Evolutionary conservation across 2,888 invertebrate species (phyloP).

Genomic region (Villa cingulata): DNA sequence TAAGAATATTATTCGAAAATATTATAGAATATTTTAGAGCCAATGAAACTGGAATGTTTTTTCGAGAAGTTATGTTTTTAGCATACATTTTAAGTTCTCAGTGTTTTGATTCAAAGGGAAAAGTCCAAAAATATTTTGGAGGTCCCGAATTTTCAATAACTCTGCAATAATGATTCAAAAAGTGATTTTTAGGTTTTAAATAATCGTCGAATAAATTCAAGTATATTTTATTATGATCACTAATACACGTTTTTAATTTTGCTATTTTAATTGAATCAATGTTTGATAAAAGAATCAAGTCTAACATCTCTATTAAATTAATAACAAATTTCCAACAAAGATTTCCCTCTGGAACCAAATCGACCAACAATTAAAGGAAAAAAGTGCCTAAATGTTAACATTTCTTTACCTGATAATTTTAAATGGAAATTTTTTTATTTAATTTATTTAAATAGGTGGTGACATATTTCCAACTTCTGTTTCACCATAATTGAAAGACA

Average conservation of each 20-base stretch:
- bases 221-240: neutral
- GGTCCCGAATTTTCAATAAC: constrained; percentile 2
- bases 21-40: too few relatives aligned
- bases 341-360: neutral
- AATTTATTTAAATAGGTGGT: constrained; percentile 1
- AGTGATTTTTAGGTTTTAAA: constrained; percentile 4
- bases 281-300: neutral
- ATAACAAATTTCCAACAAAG: too few relatives aligned
- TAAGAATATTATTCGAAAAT: too few relatives aligned
- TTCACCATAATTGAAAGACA: constrained; percentile 9
- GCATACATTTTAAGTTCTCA: too few relatives aligned
- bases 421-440: constrained; percentile 7
- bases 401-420: constrained; percentile 10
- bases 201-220: neutral
- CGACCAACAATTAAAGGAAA: constrained; percentile 2
- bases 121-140: neutral
- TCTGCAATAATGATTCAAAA: neutral
- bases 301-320: too few relatives aligned
- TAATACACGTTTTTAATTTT: neutral
- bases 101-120: too few relatives aligned
- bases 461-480: constrained; percentile 8
- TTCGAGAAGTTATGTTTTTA: too few relatives aligned
- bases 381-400: constrained; percentile 1
- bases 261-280: neutral
- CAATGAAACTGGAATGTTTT: too few relatives aligned